Conservation (phyloP, 2,888 invertebrate genomes). For the Lutraria lutraria region DNA sequence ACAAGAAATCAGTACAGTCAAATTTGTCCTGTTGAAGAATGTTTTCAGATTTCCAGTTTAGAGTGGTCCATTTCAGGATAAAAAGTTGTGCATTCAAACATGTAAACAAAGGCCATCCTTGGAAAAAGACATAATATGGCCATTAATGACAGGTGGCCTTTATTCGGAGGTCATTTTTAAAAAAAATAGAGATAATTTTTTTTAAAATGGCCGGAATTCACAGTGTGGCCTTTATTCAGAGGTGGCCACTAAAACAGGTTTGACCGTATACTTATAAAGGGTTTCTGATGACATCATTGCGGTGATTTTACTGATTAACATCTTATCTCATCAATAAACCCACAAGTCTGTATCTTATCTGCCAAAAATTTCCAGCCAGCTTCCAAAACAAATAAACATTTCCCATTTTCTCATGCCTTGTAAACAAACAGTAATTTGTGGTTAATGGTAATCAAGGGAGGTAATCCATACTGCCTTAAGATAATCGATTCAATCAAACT, state of each 20-base stretch:
- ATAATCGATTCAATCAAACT: background rate
- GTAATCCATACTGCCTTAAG: background rate
- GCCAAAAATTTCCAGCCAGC: background rate
- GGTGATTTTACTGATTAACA: background rate
- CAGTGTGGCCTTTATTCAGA: background rate
- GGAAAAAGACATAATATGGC: too few relatives aligned
- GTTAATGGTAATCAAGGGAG: background rate
- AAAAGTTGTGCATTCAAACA: too few relatives aligned
- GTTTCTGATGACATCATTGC: background rate
- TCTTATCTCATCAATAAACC: background rate
- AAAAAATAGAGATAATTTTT: too few relatives aligned
- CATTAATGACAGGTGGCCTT: too few relatives aligned
- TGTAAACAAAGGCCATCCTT: background rate
- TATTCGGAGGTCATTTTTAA: too few relatives aligned
- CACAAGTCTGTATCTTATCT: background rate
- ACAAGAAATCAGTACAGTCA: too few relatives aligned
- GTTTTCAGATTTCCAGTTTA: too few relatives aligned
- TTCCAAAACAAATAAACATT: slow-evolving; percentile 8
- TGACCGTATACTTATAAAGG: too few relatives aligned
- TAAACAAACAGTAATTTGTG: background rate
- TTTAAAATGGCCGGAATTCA: too few relatives aligned
- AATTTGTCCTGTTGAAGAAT: too few relatives aligned
- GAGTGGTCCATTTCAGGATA: too few relatives aligned
- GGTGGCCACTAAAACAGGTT: too few relatives aligned
- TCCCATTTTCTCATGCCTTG: background rate